phyloP scores from a whole-genome alignment of 2,113 vertebrate genomes.

The Varanus salvator region DNA sequence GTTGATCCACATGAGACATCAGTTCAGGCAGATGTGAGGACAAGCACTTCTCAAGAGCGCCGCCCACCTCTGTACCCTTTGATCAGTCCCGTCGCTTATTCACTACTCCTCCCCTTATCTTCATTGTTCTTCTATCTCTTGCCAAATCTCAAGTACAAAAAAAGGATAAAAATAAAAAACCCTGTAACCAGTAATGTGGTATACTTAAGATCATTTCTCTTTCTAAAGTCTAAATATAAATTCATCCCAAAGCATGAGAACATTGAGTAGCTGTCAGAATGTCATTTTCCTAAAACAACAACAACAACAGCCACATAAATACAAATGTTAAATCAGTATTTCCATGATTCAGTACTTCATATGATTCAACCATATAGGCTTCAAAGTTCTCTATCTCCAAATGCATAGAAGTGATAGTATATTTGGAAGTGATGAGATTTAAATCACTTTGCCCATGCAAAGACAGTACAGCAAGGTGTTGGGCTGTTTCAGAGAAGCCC shows the following conservation, averaged over 20 bases:
- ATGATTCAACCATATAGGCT: background rate
- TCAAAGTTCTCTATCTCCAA: background rate
- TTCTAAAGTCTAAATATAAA: slow-evolving; percentile 34
- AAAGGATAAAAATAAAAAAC: background rate
- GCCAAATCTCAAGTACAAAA: background rate
- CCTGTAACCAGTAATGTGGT: background rate
- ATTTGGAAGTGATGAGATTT: background rate
- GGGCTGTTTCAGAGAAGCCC: background rate
- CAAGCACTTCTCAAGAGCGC: slow-evolving; percentile 18
- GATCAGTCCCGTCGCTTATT: slow-evolving; percentile 40
- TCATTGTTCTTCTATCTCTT: slow-evolving; percentile 37
- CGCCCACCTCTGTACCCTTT: slow-evolving; percentile 46
- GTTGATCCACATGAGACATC: background rate
- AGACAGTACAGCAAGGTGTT: background rate
- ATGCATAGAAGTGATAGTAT: background rate
- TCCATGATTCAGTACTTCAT: background rate
- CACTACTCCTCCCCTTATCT: slow-evolving; percentile 35
- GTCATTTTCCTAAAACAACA: background rate
- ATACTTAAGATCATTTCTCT: slow-evolving; percentile 32
- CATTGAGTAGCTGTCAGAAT: background rate
- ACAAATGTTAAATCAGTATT: background rate
- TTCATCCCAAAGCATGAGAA: background rate
- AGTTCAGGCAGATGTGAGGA: slow-evolving; percentile 3
- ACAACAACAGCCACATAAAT: background rate
- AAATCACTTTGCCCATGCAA: background rate